Percentiles rank a stretch among this genome's conserved stretches.
Evolutionary conservation across 2,888 invertebrate genomes (phyloP).

Genomic region (Lysandra bellargus): DNA sequence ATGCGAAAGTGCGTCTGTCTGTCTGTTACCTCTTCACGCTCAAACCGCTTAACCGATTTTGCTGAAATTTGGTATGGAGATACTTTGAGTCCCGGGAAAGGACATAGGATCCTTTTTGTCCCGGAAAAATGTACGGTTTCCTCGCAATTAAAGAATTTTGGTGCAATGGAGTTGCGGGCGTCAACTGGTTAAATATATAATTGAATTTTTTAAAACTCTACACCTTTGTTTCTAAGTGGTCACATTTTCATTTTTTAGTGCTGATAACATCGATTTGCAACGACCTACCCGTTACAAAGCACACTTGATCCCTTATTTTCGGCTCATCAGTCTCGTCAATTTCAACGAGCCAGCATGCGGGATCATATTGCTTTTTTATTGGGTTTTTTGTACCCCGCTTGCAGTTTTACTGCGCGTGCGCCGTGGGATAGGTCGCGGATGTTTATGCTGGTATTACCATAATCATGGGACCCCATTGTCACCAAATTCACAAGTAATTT

Average conservation of each 20-base stretch:
- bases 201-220: too few species aligned
- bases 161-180: too few species aligned
- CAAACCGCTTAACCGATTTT: too few species aligned
- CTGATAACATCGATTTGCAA: constrained; percentile 22
- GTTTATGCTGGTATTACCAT: constrained; percentile 80
- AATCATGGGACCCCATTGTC: constrained; percentile 53
- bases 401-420: constrained; percentile 69
- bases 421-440: constrained; percentile 76
- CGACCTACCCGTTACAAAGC: background rate
- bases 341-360: constrained; percentile 78
- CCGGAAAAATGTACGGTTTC: too few species aligned
- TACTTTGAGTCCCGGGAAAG: too few species aligned
- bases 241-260: constrained; percentile 22
- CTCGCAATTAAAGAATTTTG: too few species aligned
- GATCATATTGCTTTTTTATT: constrained; percentile 80
- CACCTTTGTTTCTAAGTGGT: too few species aligned
- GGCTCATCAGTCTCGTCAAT: constrained; percentile 76
- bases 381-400: constrained; percentile 68
- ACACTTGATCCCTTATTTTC: constrained; percentile 45
- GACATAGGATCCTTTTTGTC: too few species aligned
- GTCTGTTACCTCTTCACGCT: too few species aligned
- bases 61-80: too few species aligned
- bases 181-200: too few species aligned
- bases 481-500: constrained; percentile 36
- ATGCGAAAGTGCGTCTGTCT: too few species aligned